Conservation (phyloP, 1,140 invertebrate genomes). For the Cardiocondyla obscurior region DNA sequence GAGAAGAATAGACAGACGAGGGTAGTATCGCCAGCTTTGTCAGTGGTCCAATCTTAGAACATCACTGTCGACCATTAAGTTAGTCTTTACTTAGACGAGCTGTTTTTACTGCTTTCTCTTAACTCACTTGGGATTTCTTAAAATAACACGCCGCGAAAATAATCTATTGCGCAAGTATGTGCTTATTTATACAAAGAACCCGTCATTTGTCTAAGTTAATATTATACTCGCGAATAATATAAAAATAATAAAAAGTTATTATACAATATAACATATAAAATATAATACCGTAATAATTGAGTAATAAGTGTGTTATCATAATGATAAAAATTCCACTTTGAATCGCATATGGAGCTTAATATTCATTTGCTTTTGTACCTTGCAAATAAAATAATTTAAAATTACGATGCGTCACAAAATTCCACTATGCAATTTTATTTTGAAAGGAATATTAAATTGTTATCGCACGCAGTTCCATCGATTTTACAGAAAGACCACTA, state of each 20-base stretch:
- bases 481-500: neutral
- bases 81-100: constrained; percentile 36
- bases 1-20: constrained; percentile 12
- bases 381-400: constrained; percentile 17
- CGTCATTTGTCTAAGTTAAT: neutral
- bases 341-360: neutral
- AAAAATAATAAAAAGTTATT: neutral
- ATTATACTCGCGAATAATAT: neutral
- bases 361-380: neutral
- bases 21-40: constrained; percentile 5
- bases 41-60: constrained; percentile 45
- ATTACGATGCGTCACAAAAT: constrained; percentile 2
- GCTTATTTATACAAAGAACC: neutral
- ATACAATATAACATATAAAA: neutral
- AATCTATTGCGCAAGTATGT: constrained; percentile 16
- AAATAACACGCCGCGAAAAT: constrained; percentile 47
- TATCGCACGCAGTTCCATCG: neutral
- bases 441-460: constrained; percentile 17
- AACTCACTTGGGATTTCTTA: constrained; percentile 25
- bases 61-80: constrained; percentile 57
- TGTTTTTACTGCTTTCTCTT: constrained; percentile 46
- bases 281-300: neutral
- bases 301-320: neutral
- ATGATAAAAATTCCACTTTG: neutral
- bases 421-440: neutral